A percentile compares a stretch with the other conserved stretches of the same genome.
phyloP scores from a whole-genome alignment of 2,797 vertebrate genomes.

The Glossophaga mutica region DNA sequence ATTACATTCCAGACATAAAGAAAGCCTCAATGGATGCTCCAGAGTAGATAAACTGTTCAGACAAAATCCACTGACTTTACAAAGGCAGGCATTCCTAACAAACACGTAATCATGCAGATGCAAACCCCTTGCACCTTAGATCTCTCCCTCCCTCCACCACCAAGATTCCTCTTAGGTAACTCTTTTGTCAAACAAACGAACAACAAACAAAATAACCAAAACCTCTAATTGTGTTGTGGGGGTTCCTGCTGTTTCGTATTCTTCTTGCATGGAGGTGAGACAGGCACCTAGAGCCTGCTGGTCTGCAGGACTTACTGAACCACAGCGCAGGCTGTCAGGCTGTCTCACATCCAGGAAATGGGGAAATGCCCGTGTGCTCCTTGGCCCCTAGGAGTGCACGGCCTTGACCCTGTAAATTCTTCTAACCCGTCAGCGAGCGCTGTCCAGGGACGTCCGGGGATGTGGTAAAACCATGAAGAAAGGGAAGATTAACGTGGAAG shows the following conservation, averaged over 20 bases:
- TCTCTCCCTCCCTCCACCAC: neutral
- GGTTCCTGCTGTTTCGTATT: neutral
- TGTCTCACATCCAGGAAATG: rapidly evolving
- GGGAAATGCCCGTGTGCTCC: too few species aligned
- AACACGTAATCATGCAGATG: neutral
- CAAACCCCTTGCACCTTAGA: neutral
- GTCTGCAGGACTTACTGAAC: neutral
- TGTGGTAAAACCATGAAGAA: neutral
- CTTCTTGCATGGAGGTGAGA: neutral
- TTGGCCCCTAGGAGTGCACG: neutral
- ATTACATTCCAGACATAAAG: neutral
- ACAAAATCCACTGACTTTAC: neutral
- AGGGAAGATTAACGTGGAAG: neutral
- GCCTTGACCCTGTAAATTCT: neutral
- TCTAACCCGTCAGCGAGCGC: neutral
- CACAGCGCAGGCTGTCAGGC: neutral
- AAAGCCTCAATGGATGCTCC: neutral
- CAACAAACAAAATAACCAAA: neutral
- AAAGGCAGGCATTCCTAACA: neutral
- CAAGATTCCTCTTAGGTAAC: neutral
- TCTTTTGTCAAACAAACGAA: neutral
- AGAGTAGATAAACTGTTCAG: neutral
- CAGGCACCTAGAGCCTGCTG: neutral
- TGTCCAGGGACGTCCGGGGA: neutral
- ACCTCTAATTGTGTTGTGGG: neutral